A percentile compares a stretch with the other conserved stretches of the same genome.
These are phyloP conservation scores for Neuroterus valhalla DNA, from an alignment of 1,140 invertebrate genomes.

Conservation along the genomic window DNA sequence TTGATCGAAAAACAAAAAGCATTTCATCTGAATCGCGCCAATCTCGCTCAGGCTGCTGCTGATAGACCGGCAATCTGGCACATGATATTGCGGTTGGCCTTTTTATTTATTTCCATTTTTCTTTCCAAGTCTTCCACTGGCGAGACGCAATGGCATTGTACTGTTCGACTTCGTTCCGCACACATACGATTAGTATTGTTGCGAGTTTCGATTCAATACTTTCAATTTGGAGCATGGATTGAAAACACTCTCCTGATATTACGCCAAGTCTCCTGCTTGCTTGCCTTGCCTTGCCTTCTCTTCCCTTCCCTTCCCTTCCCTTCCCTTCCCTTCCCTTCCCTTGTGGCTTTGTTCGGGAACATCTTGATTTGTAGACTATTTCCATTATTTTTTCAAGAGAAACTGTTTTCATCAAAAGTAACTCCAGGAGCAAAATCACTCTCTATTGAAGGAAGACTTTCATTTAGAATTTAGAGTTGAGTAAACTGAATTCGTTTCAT, in stretches of 20 bases:
- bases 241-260: slow-evolving; percentile 31
- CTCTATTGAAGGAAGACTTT: background rate
- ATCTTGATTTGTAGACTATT: slow-evolving; percentile 30
- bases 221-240: slow-evolving; percentile 30
- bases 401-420: slow-evolving; percentile 26
- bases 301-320: too few relatives aligned
- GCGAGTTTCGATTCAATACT: slow-evolving; percentile 30
- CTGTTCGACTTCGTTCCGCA: slow-evolving; percentile 10
- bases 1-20: slow-evolving; percentile 22
- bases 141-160: slow-evolving; percentile 23
- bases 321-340: too few relatives aligned
- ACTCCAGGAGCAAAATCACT: slow-evolving; percentile 9
- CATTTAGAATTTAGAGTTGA: slow-evolving; percentile 1
- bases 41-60: slow-evolving; percentile 26
- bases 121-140: slow-evolving; percentile 21
- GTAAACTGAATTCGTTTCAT: too few relatives aligned
- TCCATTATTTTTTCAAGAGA: slow-evolving; percentile 14
- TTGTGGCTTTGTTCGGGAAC: slow-evolving; percentile 21
- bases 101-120: slow-evolving; percentile 26
- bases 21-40: slow-evolving; percentile 28
- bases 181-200: slow-evolving; percentile 29
- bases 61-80: slow-evolving; percentile 29
- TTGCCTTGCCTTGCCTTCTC: slow-evolving; percentile 22
- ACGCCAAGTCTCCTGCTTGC: slow-evolving; percentile 21
- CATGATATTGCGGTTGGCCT: slow-evolving; percentile 29